A percentile compares a stretch with the other conserved stretches of the same genome.
phyloP scores from a whole-genome alignment of 2,113 vertebrate species.

The Prinia subflava region DNA sequence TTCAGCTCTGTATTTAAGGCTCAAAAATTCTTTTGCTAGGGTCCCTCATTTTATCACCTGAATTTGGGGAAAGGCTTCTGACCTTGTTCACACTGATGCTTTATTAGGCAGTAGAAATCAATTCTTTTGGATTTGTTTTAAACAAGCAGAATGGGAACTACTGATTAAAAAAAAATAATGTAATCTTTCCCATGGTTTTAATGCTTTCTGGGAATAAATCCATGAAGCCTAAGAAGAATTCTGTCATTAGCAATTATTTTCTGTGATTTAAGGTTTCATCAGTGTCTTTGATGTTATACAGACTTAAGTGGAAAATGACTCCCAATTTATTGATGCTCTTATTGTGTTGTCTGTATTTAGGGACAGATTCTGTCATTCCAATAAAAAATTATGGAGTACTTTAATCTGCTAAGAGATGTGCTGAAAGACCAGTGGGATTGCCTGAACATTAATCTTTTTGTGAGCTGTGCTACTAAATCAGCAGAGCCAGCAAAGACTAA shows the following conservation, averaged over 20 bases:
- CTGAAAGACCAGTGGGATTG: not conserved
- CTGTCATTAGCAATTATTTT: not conserved
- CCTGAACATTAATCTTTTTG: not conserved
- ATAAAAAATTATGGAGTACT: slow-evolving; percentile 2
- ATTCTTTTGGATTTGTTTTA: not conserved
- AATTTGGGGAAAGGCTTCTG: not conserved
- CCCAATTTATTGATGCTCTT: not conserved
- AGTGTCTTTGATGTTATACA: not conserved
- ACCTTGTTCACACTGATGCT: not conserved
- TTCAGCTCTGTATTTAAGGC: not conserved
- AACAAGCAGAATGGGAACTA: not conserved
- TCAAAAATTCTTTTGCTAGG: not conserved
- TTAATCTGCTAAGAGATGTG: slow-evolving; percentile 6
- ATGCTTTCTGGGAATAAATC: not conserved
- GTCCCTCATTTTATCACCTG: not conserved
- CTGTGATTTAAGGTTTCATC: slow-evolving; percentile 2
- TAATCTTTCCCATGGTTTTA: not conserved
- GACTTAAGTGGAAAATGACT: not conserved
- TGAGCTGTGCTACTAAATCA: not conserved
- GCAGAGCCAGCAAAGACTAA: not conserved
- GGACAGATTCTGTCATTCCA: not conserved
- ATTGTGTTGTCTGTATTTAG: not conserved
- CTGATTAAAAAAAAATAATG: not conserved
- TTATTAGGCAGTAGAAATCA: not conserved
- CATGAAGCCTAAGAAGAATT: not conserved